Evolutionary conservation across 2,113 vertebrate genomes (phyloP), one percentile per base, ranked within the genome.

Genomic region (Mirounga angustirostris): DNA sequence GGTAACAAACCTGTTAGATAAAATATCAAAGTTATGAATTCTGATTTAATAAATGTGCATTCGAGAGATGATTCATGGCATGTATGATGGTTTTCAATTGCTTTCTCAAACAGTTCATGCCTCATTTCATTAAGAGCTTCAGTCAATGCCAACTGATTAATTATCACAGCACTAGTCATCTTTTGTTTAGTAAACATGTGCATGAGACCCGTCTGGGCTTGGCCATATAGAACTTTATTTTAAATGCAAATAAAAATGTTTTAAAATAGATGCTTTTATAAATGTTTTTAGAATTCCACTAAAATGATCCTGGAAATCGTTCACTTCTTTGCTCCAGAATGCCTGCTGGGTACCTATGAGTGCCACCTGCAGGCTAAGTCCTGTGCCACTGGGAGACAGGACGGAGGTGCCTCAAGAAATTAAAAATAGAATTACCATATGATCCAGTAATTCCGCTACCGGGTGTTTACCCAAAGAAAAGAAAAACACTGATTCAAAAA

Each of bases 21-120:
- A 98, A 99, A 98, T 98, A 97, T 94, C 97, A 96, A 94, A 78
- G 88, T 98, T 98, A 98, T 98, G 98, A 98, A 98, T 98, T 98
- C 96, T 97, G 97, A 74, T 98, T 98, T 98, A 98, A 98, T 99
- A 98, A 98, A 98, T 98, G 98, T 97, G 96, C 97, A 96, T 98
- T 98, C 96, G 95, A 89, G 96, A 97, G 97, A 95, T 99, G 99
- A 99, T 98, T 98, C 98, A 99, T 99, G 97, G 97, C 96, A 95
- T 98, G 97, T 98, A 96, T 98, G 98, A 99, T 98, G 98, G 97
- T 97, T 98, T 98, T 99, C 98, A 98, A 98, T 99, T 99, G 98
- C 98, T 98, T 98, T 98, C 92, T 98, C 97, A 98, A 98, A 98
- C 97, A 98, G 98, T 98, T 98, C 98, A 98, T 98, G 98, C 98